Evolutionary conservation across 2,113 vertebrate species (phyloP).

Genomic region (Anthoscopus minutus): DNA sequence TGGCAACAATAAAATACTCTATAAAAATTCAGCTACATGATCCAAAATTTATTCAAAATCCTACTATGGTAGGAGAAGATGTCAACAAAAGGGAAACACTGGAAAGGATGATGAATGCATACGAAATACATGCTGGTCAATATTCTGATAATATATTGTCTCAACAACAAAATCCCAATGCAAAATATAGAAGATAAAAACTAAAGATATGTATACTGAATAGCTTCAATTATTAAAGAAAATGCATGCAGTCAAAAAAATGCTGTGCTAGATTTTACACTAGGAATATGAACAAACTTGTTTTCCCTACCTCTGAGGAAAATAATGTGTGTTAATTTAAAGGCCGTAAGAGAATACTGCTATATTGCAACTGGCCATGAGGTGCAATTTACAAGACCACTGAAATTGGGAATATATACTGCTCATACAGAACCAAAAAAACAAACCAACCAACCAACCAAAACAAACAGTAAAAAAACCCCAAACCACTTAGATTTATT

Average conservation of each 20-base stretch:
- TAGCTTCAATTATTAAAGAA: background rate
- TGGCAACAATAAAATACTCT: background rate
- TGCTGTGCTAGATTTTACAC: background rate
- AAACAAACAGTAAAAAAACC: background rate
- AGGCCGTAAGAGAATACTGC: background rate
- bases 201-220: background rate
- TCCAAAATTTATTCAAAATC: background rate
- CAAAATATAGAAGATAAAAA: constrained; percentile 9
- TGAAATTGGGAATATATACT: background rate
- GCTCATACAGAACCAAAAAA: background rate
- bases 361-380: background rate
- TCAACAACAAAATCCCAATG: background rate
- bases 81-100: background rate
- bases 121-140: background rate
- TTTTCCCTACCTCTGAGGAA: constrained; percentile 4
- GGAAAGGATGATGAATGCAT: background rate
- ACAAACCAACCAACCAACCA: background rate
- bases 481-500: background rate
- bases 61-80: background rate
- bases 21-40: background rate
- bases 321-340: constrained; percentile 32
- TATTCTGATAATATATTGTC: background rate
- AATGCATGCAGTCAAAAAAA: background rate
- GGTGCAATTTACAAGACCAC: constrained; percentile 14
- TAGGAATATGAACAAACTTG: background rate